Conservation (phyloP, 2,113 vertebrate species). For the Brienomyrus longianalis region DNA sequence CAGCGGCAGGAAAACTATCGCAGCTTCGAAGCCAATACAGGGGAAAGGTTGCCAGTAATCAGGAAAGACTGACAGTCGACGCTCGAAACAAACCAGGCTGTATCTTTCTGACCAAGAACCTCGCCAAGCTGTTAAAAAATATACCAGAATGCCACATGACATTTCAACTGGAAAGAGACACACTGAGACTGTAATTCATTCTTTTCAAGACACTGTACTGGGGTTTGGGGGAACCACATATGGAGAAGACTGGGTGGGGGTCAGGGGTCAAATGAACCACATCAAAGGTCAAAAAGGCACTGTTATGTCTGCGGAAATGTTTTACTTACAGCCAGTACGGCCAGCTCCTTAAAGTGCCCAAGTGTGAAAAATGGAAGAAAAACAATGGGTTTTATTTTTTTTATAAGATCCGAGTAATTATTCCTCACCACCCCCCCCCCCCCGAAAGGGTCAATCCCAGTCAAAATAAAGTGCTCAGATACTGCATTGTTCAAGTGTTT, state of each 20-base stretch:
- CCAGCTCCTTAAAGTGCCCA: constrained; percentile 87
- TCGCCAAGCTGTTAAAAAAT: background rate
- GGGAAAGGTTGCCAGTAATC: background rate
- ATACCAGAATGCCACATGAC: background rate
- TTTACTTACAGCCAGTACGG: constrained; percentile 91
- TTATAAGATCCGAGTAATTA: constrained; percentile 25
- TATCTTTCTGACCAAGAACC: background rate
- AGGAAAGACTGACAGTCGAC: background rate
- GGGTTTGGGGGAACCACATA: background rate
- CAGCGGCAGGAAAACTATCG: constrained; percentile 14
- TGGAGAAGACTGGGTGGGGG: constrained; percentile 23
- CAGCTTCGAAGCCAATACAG: constrained; percentile 20
- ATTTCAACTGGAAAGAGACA: background rate
- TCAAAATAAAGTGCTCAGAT: background rate
- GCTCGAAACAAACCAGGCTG: background rate
- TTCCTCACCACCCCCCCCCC: background rate
- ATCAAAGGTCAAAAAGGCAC: constrained; percentile 12
- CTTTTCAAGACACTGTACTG: background rate
- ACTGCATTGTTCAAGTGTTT: background rate
- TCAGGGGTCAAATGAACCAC: constrained; percentile 42
- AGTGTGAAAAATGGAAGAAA: constrained; percentile 74
- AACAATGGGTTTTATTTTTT: constrained; percentile 59
- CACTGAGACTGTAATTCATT: background rate
- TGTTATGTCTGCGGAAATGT: constrained; percentile 55
- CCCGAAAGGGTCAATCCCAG: background rate